Evolutionary conservation across 2,888 invertebrate species (phyloP).

Genomic region (Crepidodera aurea): DNA sequence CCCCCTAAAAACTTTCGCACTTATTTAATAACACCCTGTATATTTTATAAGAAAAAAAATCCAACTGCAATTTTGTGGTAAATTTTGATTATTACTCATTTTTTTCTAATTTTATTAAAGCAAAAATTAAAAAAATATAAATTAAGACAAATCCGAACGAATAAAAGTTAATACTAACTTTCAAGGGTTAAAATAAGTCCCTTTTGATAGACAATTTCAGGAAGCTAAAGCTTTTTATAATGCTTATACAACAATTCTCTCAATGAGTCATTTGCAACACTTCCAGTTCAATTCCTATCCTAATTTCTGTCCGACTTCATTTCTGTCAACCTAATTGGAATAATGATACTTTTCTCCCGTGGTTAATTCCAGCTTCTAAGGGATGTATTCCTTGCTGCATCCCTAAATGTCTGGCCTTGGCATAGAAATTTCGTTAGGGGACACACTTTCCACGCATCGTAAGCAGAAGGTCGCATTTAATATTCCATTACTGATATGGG

Average conservation of each 20-base stretch:
- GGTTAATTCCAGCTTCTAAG: conserved; percentile 20
- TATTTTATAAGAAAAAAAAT: too few species aligned
- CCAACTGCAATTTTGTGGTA: too few species aligned
- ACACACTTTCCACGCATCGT: conserved; percentile 33
- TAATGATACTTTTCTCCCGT: conserved; percentile 33
- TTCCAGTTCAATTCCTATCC: conserved; percentile 26
- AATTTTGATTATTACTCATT: too few species aligned
- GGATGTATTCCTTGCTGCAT: conserved; percentile 24
- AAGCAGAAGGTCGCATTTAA: conserved; percentile 33
- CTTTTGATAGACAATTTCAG: conserved; percentile 15
- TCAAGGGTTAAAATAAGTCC: conserved; percentile 11
- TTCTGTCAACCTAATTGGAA: conserved; percentile 32
- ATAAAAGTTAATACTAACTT: too few species aligned
- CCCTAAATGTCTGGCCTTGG: conserved; percentile 36
- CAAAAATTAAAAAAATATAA: too few species aligned
- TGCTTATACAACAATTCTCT: conserved; percentile 9
- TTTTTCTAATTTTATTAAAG: too few species aligned
- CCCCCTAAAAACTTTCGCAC: too few species aligned
- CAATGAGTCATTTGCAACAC: conserved; percentile 23
- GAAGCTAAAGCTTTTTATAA: conserved; percentile 18
- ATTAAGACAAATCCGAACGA: too few species aligned
- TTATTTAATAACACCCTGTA: too few species aligned
- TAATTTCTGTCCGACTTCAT: conserved; percentile 31
- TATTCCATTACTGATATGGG: conserved; percentile 34
- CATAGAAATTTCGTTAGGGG: conserved; percentile 33